Base-by-base conservation (phyloP, 2,113 vertebrate genomes). In the Tychaedon coryphoeus region DNA sequence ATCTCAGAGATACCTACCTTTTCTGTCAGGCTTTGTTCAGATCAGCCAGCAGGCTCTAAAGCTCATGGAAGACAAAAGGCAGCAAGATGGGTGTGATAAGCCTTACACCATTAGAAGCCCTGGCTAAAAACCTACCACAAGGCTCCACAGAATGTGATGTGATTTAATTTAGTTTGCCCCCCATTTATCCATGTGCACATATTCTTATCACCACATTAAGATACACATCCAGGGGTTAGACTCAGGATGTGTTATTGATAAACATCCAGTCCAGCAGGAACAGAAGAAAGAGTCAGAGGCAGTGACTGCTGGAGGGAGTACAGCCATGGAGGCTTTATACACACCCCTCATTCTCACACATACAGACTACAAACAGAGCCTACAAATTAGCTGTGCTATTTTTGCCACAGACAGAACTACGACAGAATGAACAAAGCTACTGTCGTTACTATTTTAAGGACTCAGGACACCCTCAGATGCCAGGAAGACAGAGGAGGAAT, bases 371-470 rank as follows among this genome's bases (percentile, higher is more conserved):
- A 96, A 96, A 94, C 86, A 92, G 62, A 65, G 91, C 83, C 87
- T 95, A 95, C 90, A 95, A 93, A 97, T 95, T 89, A 92, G 73
- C 22, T 84, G 88, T 77, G 92, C 95, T 97, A 96, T 97, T 97
- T 97, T 92, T 95, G 78, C 78, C 71, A 51, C 93, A 91, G 93
- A 95, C 87, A 92, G 93, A 92, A 72, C 79, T 76, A 91, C 87
- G 81, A 61, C 17, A 2, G 77, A 91, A 95, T 36, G 90, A 96
- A 96, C 90, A 97, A 95, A 96, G 91, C 94, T 90, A 19, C 85
- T 95, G 94, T 95, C n/a, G 85, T 92, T 97, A 43, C 96, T 97
- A 97, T 95, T 97, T 97, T 95, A 90, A 90, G 94, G 71, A 62
- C 93, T 82, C 29, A 91, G 95, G 93, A 96, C 87, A 97, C 90